Evolutionary conservation across 1,140 invertebrate genomes (phyloP).

Genomic region (Trichonephila inaurata): DNA sequence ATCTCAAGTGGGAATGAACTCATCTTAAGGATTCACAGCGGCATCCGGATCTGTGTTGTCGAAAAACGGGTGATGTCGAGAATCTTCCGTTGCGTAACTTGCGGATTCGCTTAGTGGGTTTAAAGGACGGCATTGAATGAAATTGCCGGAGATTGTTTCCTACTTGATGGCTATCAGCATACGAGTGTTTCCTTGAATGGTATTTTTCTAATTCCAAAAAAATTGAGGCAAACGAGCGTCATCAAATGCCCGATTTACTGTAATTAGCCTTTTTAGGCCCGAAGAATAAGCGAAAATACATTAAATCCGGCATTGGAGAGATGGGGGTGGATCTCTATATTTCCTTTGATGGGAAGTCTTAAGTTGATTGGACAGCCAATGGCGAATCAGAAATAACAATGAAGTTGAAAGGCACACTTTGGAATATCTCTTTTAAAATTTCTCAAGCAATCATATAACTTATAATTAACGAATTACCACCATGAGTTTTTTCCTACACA

Average conservation of each 20-base stretch:
- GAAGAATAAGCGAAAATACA: not conserved
- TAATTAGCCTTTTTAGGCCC: not conserved
- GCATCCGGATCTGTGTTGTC: conserved; percentile 36
- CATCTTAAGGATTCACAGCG: not conserved
- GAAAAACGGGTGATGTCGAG: not conserved
- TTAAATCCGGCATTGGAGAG: too few relatives aligned
- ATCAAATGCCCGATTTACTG: not conserved
- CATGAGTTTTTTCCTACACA: too few relatives aligned
- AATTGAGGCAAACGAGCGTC: not conserved
- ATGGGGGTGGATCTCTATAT: too few relatives aligned
- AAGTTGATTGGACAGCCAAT: too few relatives aligned
- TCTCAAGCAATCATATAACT: too few relatives aligned
- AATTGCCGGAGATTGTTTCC: conserved; percentile 11
- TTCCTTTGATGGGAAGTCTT: too few relatives aligned
- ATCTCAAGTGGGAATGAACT: not conserved
- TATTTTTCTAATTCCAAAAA: not conserved
- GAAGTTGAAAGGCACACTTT: too few relatives aligned
- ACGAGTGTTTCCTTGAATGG: conserved; percentile 1
- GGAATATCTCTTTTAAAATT: too few relatives aligned
- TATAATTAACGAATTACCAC: too few relatives aligned
- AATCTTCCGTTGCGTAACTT: conserved; percentile 36
- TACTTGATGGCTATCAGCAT: conserved; percentile 32
- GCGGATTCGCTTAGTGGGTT: conserved; percentile 26
- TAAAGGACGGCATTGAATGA: conserved; percentile 17
- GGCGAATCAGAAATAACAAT: too few relatives aligned